These are phyloP conservation scores for Apolygus lucorum DNA, from an alignment of 1,140 invertebrate genomes.

Conservation along the genomic window DNA sequence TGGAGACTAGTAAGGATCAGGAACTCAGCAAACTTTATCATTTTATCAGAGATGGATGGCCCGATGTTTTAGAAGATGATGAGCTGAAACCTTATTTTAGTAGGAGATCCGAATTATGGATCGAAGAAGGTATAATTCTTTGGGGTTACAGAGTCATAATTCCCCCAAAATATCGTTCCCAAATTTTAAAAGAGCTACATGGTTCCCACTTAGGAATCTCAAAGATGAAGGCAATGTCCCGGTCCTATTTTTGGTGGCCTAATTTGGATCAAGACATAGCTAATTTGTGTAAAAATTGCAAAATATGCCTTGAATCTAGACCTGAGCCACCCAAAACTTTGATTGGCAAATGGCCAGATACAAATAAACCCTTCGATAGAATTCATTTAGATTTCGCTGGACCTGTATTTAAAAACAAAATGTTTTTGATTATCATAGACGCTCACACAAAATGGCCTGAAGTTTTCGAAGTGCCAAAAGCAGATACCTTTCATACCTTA, in stretches of 20 bases:
- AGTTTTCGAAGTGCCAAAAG: constrained; percentile 1
- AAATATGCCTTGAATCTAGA: background rate
- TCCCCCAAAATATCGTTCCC: no score
- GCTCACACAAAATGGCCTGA: constrained; percentile 7
- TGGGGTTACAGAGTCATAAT: no score
- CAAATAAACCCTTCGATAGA: constrained; percentile 11
- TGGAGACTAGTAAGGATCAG: constrained; percentile 27
- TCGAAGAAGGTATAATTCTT: constrained; percentile 7
- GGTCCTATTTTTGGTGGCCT: background rate
- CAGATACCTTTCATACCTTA: no score
- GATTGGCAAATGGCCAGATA: constrained; percentile 15
- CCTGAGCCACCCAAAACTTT: no score
- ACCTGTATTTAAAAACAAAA: no score
- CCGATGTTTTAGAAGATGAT: constrained; percentile 18
- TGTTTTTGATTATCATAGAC: constrained; percentile 5
- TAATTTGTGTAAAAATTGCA: background rate
- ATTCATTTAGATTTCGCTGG: no score
- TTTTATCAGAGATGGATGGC: constrained; percentile 26
- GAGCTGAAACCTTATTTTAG: no score
- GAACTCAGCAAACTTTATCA: constrained; percentile 31
- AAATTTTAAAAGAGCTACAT: no score
- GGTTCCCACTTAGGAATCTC: constrained; percentile 14
- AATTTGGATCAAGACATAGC: background rate
- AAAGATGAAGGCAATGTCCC: background rate
- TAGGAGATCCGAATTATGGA: no score